A percentile compares a stretch with the other conserved stretches of the same genome.
Conservation (phyloP, 2,888 invertebrate species). For the Drosophila paramelanica region DNA sequence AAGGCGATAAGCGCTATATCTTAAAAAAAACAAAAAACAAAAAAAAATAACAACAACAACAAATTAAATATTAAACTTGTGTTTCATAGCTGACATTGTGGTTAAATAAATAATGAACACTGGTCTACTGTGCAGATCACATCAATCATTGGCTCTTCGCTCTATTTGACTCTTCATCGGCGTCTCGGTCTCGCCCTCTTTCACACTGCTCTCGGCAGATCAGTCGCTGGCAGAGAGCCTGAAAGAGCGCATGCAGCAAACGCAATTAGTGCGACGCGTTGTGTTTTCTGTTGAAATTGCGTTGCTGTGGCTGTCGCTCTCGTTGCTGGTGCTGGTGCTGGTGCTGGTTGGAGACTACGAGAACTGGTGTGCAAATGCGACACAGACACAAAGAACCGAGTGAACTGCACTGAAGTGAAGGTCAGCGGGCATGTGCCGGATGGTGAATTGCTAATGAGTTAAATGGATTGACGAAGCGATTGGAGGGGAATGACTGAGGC, state of each 20-base stretch:
- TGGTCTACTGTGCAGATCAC: constrained; percentile 36
- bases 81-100: background rate
- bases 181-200: constrained; percentile 5
- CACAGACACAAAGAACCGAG: constrained; percentile 71
- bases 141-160: constrained; percentile 35
- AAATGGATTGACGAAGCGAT: constrained; percentile 18
- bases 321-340: too few relatives aligned
- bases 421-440: constrained; percentile 53
- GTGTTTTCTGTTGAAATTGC: constrained; percentile 63
- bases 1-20: too few relatives aligned
- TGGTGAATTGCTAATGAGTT: constrained; percentile 61
- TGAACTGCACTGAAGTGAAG: constrained; percentile 64
- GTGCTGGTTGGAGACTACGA: constrained; percentile 17
- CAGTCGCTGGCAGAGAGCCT: constrained; percentile 11
- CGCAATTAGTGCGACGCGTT: constrained; percentile 54
- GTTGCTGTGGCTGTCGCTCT: constrained; percentile 39
- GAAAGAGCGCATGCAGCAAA: constrained; percentile 35
- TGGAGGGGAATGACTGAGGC: constrained; percentile 34
- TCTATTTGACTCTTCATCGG: constrained; percentile 7
- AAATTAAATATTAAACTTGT: background rate
- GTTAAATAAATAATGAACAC: background rate
- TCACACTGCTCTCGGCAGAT: constrained; percentile 10
- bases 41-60: background rate
- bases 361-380: constrained; percentile 39
- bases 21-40: background rate